These are phyloP conservation scores for Hipposideros armiger DNA, from an alignment of 2,113 vertebrate species.

Conservation along the genomic window DNA sequence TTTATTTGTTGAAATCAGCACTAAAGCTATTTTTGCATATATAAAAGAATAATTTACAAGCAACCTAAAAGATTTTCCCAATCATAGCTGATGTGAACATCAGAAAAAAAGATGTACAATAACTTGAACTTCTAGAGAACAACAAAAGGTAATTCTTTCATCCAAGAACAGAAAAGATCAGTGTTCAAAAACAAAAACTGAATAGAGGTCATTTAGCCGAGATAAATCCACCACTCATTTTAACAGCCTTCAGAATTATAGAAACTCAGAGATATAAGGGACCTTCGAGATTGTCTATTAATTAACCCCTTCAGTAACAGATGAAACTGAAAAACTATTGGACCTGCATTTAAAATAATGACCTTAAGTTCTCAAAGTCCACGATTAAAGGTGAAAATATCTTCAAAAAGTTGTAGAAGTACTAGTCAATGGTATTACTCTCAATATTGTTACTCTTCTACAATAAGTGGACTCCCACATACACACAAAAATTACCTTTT, in stretches of 20 bases:
- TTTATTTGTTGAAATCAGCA: constrained; percentile 38
- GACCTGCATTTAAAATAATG: constrained; percentile 40
- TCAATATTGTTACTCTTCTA: neutral
- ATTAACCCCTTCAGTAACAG: neutral
- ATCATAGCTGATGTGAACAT: constrained; percentile 21
- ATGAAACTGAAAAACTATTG: constrained; percentile 32
- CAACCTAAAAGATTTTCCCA: constrained; percentile 50
- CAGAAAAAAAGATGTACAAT: neutral
- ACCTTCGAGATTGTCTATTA: constrained; percentile 25
- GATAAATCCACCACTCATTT: neutral
- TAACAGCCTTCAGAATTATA: constrained; percentile 17
- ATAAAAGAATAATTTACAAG: constrained; percentile 33
- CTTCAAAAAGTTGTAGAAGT: constrained; percentile 23
- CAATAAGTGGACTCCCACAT: neutral
- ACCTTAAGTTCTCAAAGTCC: neutral
- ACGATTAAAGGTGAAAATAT: constrained; percentile 41
- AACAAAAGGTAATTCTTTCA: constrained; percentile 40
- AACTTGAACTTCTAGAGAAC: neutral
- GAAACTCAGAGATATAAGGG: neutral
- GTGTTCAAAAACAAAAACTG: constrained; percentile 50
- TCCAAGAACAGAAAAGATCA: neutral
- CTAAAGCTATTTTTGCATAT: constrained; percentile 61
- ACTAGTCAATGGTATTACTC: neutral
- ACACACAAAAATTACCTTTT: constrained; percentile 41
- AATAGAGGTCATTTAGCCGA: neutral